Base-by-base conservation (phyloP, 1,140 invertebrate species). In the Drosophila cardini region DNA sequence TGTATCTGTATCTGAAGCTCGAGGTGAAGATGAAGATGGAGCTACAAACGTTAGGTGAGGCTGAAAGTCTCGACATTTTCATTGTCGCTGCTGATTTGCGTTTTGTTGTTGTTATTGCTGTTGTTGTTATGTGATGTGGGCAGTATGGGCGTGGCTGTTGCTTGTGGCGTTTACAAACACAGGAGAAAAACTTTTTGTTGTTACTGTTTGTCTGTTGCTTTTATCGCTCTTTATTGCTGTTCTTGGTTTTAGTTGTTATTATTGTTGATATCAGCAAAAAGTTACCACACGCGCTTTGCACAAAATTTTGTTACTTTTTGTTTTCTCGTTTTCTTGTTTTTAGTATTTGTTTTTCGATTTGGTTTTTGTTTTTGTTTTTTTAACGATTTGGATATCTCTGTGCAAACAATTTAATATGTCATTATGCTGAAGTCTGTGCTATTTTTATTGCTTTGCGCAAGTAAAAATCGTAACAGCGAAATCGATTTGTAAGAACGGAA, bases 31-130 rank as follows among this genome's bases (percentile, higher is more conserved):
- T 38, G 74, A 42, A 42, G 56, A 30, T 43, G 72, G 16, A 34
- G 50, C 13, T 53, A 46, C 2, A 2, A 18, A 9, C 42, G 18
- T 15, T 40, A 60, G 75, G 78, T 82, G 76, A 72, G 79, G 26
- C 57, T 60, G 60, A 63, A 53, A 56, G 62, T 50, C 78, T 61
- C 62, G 73, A 69, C 77, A 62, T 64, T 63, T 52, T 64, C 77
- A 80, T 80, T 89, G 71, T 89, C 80, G 67, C 84, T 89, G 70
- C 79, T 80, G 80, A 89, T 86, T 89, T 86, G 79, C 83, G 68
- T 86, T 62, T 60, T 60, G 80, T 26, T 26, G 21, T 61, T 68
- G 46, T 74, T 26, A 3, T 21, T 21, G 21, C 3, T 21, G 21
- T 26, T 26, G 57, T 60, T 63, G 80, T 61, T 68, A 50, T 74